These are phyloP conservation scores for Drepanosiphum platanoidis DNA, from an alignment of 2,888 invertebrate species.

Conservation along the genomic window DNA sequence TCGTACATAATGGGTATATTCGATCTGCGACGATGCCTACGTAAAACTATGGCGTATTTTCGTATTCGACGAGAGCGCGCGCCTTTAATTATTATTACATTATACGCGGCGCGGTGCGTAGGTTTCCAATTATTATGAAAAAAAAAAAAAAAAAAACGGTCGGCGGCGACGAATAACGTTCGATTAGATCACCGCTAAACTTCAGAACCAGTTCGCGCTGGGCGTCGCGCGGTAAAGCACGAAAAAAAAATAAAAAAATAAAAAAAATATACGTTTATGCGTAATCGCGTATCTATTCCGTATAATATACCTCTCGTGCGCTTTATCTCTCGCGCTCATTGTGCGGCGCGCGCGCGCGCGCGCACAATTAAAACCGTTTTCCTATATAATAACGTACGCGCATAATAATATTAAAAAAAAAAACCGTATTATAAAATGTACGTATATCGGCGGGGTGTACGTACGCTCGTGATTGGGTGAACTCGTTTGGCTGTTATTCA, in stretches of 20 bases:
- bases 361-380: too few species aligned
- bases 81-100: too few species aligned
- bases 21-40: too few species aligned
- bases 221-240: conserved; percentile 37
- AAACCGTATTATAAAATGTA: conserved; percentile 14
- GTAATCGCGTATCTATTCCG: not conserved
- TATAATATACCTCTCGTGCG: not conserved
- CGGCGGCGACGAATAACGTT: not conserved
- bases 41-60: too few species aligned
- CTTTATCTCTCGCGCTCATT: not conserved
- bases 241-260: too few species aligned
- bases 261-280: too few species aligned
- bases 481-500: conserved; percentile 47
- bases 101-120: not conserved
- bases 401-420: too few species aligned
- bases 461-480: conserved; percentile 29
- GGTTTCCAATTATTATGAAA: conserved; percentile 14
- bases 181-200: not conserved
- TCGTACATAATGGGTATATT: too few species aligned
- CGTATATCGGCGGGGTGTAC: not conserved
- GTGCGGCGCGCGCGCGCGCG: too few species aligned
- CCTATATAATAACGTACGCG: not conserved
- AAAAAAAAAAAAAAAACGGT: too few species aligned
- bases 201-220: conserved; percentile 21
- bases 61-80: too few species aligned